These are phyloP conservation scores for Rotaria sp. DNA, from an alignment of 2,888 invertebrate species.

Conservation along the genomic window DNA sequence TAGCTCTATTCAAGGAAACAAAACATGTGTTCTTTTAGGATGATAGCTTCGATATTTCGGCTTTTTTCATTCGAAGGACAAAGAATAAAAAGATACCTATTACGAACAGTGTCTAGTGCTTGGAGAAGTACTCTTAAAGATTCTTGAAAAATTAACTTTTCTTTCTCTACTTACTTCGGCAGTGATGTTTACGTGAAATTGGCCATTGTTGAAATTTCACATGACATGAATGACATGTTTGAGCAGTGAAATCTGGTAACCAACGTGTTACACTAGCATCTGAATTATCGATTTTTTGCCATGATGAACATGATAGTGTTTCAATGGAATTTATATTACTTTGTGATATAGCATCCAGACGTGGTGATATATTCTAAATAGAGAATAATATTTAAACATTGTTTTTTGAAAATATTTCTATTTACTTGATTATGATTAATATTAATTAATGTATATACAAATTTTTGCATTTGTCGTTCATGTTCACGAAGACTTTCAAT, in stretches of 20 bases:
- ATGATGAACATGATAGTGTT: neutral
- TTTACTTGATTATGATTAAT: neutral
- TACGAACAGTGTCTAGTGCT: no score
- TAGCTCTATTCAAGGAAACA: no score
- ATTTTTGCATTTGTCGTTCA: neutral
- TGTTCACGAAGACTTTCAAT: slow-evolving; percentile 15
- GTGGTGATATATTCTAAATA: neutral
- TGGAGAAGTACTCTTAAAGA: no score
- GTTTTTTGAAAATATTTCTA: neutral
- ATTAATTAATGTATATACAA: neutral
- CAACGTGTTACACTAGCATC: neutral
- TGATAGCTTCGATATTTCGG: no score
- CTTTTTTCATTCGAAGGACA: no score
- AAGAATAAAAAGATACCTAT: no score
- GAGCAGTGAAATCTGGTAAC: neutral
- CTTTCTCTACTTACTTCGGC: slow-evolving; percentile 20
- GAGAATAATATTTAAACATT: neutral
- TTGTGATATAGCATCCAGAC: neutral
- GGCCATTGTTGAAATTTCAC: neutral
- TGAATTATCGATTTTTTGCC: slow-evolving; percentile 1
- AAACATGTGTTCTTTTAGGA: no score
- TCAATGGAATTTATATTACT: neutral
- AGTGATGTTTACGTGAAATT: slow-evolving; percentile 35
- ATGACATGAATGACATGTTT: neutral
- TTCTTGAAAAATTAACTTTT: neutral